These are phyloP conservation scores for Agrotis ipsilon DNA, from an alignment of 2,888 invertebrate species.

Conservation along the genomic window DNA sequence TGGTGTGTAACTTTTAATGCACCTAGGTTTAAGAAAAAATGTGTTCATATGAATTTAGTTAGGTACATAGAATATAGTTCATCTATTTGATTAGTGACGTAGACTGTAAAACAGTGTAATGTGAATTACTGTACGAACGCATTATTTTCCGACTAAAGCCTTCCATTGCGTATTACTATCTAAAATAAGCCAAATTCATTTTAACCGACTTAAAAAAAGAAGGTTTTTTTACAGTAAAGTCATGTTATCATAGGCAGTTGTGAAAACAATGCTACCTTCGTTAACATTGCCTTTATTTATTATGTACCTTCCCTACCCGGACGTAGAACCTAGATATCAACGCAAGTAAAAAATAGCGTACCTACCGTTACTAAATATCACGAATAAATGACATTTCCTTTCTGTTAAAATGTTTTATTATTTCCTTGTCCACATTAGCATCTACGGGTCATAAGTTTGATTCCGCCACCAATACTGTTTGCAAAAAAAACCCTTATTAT, in stretches of 20 bases:
- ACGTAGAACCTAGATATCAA: conserved; percentile 57
- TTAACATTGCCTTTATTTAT: conserved; percentile 49
- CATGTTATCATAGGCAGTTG: conserved; percentile 52
- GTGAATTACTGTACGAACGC: conserved; percentile 69
- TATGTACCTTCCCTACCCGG: conserved; percentile 45
- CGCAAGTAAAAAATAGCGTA: conserved; percentile 64
- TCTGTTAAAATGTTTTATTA: conserved; percentile 74
- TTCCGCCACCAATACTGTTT: no score
- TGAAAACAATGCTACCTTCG: conserved; percentile 55
- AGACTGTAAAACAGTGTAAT: conserved; percentile 88
- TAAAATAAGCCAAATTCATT: conserved; percentile 62
- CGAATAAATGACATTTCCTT: conserved; percentile 83
- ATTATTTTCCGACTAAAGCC: conserved; percentile 64
- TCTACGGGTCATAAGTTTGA: background rate
- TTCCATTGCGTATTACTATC: conserved; percentile 65
- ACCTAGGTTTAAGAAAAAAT: conserved; percentile 88
- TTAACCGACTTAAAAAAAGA: no score
- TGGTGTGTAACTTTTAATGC: conserved; percentile 83
- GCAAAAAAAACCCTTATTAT: no score
- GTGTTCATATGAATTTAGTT: conserved; percentile 91
- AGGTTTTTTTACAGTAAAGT: conserved; percentile 40
- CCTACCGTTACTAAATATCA: conserved; percentile 72
- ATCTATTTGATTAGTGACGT: conserved; percentile 81
- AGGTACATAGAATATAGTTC: conserved; percentile 84
- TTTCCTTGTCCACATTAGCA: conserved; percentile 33